These are phyloP conservation scores for Silurus meridionalis DNA, from an alignment of 2,113 vertebrate genomes.

Conservation along the genomic window DNA sequence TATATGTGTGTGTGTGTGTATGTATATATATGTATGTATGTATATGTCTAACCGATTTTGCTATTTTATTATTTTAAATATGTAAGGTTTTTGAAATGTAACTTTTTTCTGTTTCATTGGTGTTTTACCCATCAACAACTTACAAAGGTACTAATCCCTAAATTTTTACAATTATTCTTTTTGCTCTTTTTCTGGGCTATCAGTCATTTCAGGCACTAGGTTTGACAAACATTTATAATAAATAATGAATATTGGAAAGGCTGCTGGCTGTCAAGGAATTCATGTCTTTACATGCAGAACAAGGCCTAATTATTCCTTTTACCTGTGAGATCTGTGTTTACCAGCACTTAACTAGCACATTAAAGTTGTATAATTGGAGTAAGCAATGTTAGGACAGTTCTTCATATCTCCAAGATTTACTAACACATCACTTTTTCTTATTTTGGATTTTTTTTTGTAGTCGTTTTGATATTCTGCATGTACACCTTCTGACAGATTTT, in stretches of 20 bases:
- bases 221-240: neutral
- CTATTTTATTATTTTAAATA: neutral
- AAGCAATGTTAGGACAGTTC: neutral
- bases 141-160: neutral
- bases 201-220: neutral
- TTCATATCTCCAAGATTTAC: neutral
- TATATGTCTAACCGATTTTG: neutral
- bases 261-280: neutral
- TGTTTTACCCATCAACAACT: neutral
- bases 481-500: neutral
- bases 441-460: neutral
- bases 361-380: too few relatives aligned
- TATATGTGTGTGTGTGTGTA: too few relatives aligned
- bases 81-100: neutral
- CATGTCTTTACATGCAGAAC: neutral
- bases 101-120: neutral
- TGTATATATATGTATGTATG: too few relatives aligned
- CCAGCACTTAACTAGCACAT: neutral
- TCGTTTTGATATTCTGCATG: neutral
- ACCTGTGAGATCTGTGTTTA: neutral
- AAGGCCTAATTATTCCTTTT: neutral
- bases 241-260: neutral
- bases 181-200: neutral
- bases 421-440: neutral
- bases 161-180: neutral